Evolutionary conservation across 2,888 invertebrate species (phyloP), one percentile per base, ranked within the genome.

Genomic region (Hipparchia semele): DNA sequence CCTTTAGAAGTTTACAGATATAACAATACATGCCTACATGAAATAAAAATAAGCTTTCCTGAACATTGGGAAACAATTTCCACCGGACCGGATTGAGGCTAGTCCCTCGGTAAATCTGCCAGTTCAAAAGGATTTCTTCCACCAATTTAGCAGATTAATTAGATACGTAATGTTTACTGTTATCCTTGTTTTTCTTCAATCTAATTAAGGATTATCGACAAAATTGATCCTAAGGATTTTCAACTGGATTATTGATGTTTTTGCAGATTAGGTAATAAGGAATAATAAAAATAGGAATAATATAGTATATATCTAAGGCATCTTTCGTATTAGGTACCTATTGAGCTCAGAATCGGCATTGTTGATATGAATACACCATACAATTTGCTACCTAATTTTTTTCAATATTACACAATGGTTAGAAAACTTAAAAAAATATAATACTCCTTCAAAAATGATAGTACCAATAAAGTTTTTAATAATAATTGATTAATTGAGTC

Each of bases 81-180:
- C n/a, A 8, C 8, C 3, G 46, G n/a, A n/a, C 53, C 12, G 54
- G n/a, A n/a, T 54, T 46, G 46, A 46, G 45, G n/a, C 46, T 46
- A 46, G 46, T 46, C 61, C 13, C 13, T 60, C 8, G 9, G 59
- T 12, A 39, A 60, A 33, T 60, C 59, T 33, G 39, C 33, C 33
- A 46, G 46, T 46, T 62, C 6, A 62, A 62, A 62, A 62, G 13
- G 45, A 62, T 62, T 49, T 46, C 61, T 46, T 62, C 46, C 13
- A n/a, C 46, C 46, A 62, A 62, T 62, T 46, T 7, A n/a, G 45
- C 61, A 46, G 46, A 46, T 61, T 61, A n/a, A 6, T n/a, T 62
- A 46, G 0, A 0, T 5, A n/a, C 13, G 33, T 60, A 39, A 60
- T 54, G n/a, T 54, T 54, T n/a, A n/a, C 54, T 60, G 59, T 60